Conservation (phyloP, 1,140 invertebrate genomes). For the Cataglyphis hispanica region DNA sequence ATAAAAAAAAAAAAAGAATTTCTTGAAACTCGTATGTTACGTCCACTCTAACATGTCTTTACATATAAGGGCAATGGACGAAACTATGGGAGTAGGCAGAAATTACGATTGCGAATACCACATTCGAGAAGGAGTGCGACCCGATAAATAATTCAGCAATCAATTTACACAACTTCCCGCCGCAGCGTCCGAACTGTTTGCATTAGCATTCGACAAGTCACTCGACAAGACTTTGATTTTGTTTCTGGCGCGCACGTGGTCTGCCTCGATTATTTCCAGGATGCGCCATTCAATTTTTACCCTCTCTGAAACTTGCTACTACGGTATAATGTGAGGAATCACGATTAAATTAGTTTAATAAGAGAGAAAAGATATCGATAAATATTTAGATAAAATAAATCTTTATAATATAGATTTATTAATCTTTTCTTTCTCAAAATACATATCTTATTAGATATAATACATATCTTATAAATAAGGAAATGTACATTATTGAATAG, state of each 20-base stretch:
- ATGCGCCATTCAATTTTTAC: conserved; percentile 40
- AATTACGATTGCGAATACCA: conserved; percentile 49
- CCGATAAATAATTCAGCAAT: conserved; percentile 77
- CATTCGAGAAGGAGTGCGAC: conserved; percentile 46
- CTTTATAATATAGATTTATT: not conserved
- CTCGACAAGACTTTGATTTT: conserved; percentile 69
- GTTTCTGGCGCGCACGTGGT: conserved; percentile 61
- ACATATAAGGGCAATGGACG: not conserved
- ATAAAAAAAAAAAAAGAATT: not conserved
- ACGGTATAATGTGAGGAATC: not conserved
- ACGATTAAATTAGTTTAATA: not conserved
- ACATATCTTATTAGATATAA: not conserved
- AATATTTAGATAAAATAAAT: not conserved
- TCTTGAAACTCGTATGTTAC: not conserved
- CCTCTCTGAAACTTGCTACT: conserved; percentile 22
- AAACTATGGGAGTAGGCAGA: conserved; percentile 3
- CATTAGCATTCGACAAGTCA: conserved; percentile 70
- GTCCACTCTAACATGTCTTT: not conserved
- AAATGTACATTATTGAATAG: not conserved
- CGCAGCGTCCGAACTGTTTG: conserved; percentile 48
- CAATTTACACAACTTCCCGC: conserved; percentile 75
- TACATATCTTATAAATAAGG: not conserved
- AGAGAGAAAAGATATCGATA: not conserved
- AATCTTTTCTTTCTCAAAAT: not conserved
- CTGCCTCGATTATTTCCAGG: conserved; percentile 48